These are phyloP conservation scores for Andrena camellia DNA, from an alignment of 2,888 invertebrate species.

Conservation along the genomic window DNA sequence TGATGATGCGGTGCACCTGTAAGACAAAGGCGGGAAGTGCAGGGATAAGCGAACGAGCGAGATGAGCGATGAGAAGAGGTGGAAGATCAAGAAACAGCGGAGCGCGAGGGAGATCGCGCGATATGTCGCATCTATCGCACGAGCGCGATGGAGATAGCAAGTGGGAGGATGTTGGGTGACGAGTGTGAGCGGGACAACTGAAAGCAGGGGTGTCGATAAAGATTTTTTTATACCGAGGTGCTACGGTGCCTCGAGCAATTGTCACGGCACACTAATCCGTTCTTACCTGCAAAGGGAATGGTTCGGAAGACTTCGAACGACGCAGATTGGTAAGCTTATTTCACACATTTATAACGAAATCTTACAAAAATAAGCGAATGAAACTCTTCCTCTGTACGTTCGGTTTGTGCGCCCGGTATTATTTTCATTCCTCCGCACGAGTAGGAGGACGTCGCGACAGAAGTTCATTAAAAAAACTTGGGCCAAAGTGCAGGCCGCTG, in stretches of 20 bases:
- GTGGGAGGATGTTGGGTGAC: constrained; percentile 50
- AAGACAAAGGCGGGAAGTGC: constrained; percentile 31
- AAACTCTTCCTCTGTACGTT: too few relatives aligned
- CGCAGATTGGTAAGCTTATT: too few relatives aligned
- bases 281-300: background rate
- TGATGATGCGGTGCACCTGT: constrained; percentile 58
- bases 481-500: constrained; percentile 14
- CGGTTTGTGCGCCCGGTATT: background rate
- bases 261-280: background rate
- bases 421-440: constrained; percentile 11
- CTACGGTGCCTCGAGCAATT: constrained; percentile 11
- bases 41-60: constrained; percentile 42
- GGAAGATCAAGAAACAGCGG: constrained; percentile 65
- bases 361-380: background rate
- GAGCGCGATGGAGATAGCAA: constrained; percentile 49
- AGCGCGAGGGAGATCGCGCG: constrained; percentile 50
- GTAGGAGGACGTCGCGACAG: constrained; percentile 17
- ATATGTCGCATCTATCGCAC: constrained; percentile 46
- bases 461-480: constrained; percentile 48
- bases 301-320: background rate
- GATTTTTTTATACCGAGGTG: constrained; percentile 65
- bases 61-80: constrained; percentile 51
- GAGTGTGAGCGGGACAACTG: constrained; percentile 47
- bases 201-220: constrained; percentile 72
- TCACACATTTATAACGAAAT: background rate